Evolutionary conservation across 2,888 invertebrate genomes (phyloP), one percentile per base, ranked within the genome.

Genomic region (Torymus auratus): DNA sequence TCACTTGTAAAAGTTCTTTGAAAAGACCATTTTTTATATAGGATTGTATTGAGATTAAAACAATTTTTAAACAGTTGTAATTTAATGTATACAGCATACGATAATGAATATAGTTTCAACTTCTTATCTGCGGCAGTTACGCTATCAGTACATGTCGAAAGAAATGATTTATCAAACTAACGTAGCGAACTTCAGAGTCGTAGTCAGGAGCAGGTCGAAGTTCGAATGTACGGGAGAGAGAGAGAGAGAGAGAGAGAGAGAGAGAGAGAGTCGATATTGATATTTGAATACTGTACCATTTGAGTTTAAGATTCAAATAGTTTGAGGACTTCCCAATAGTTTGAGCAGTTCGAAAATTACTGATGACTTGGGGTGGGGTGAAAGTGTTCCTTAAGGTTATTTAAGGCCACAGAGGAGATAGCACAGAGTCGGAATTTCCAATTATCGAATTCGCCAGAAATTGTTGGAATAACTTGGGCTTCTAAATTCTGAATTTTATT

Each of bases 291-390:
- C 53, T 52, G 75, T 68, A 67, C 41, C 70, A 70, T 64, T 69
- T 69, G 20, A 71, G n/a, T 65, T 64, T 65, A 50, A 60, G 72
- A 72, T 71, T 78, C 56, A 20, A 71, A 78, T 78, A 78, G 78
- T 71, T 72, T 67, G 23, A 65, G 14, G 15, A 78, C 23, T 65
- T 65, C 50, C 14, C 7, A 41, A 41, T 41, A 41, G 41, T 41
- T 41, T 41, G 41, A 41, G 1, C 14, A 69, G 65, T 58, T 72
- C 15, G 28, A 56, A 71, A 58, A 55, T 78, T 78, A 78, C 72
- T 67, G 67, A 72, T 72, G 53, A 56, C 52, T 71, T 28, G 41
- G 10, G 41, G 5, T 5, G 41, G 41, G 41, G 17, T 7, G 28
- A 55, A 69, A 58, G 10, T 61, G 61, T 28, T 67, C 60, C 52